Evolutionary conservation across 2,113 vertebrate genomes (phyloP).

Genomic region (Dicentrarchus labrax): DNA sequence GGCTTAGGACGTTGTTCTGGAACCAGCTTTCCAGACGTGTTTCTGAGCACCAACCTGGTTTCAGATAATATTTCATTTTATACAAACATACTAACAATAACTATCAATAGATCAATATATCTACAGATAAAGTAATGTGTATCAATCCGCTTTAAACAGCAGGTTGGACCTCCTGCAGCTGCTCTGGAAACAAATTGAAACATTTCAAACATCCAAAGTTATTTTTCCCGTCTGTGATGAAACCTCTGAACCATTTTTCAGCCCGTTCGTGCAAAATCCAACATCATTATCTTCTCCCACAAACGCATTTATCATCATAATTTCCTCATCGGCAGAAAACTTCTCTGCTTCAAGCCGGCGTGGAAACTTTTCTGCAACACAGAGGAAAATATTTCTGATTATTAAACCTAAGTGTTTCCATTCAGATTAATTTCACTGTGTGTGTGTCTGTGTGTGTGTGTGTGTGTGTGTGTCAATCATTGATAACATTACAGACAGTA

Average conservation of each 20-base stretch:
- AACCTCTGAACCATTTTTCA: constrained; percentile 13
- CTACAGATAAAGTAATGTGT: no score
- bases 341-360: constrained; percentile 10
- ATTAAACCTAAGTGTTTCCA: constrained; percentile 12
- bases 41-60: no score
- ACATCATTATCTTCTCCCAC: constrained; percentile 9
- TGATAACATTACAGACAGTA: no score
- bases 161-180: not conserved
- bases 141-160: no score
- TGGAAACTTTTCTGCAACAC: constrained; percentile 14
- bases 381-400: not conserved
- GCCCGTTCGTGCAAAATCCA: no score
- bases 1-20: no score
- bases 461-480: no score
- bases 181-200: not conserved
- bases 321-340: constrained; percentile 25
- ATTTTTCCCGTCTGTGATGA: constrained; percentile 21
- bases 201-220: not conserved
- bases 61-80: no score
- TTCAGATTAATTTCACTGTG: not conserved
- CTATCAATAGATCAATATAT: no score
- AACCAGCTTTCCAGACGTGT: no score
- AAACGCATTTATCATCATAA: constrained; percentile 32
- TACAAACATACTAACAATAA: no score
- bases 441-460: no score